Percentiles rank a stretch among this genome's conserved stretches.
phyloP scores from a whole-genome alignment of 2,888 invertebrate species.

The Monopis laevigella region DNA sequence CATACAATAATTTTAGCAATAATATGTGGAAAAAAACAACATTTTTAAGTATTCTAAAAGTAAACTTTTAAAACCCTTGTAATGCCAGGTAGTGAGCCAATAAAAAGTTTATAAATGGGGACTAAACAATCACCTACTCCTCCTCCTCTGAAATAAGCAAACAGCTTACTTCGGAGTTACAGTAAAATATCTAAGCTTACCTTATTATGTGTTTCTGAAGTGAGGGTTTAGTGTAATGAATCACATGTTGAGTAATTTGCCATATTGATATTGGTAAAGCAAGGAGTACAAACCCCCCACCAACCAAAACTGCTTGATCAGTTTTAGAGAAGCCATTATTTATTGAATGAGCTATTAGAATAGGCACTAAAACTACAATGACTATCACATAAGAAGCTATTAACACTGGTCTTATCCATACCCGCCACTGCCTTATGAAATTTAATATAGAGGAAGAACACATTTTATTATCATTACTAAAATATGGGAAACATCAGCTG shows the following conservation, averaged over 20 bases:
- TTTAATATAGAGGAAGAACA: conserved; percentile 41
- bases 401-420: conserved; percentile 90
- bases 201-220: conserved; percentile 95
- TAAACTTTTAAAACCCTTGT: too few relatives aligned
- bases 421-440: conserved; percentile 74
- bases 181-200: too few relatives aligned
- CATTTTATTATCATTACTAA: conserved; percentile 38
- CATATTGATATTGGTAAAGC: conserved; percentile 93
- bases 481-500: too few relatives aligned
- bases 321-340: conserved; percentile 80
- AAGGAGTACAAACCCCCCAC: conserved; percentile 90
- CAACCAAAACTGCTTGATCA: conserved; percentile 84
- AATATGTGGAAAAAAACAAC: too few relatives aligned
- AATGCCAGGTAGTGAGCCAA: too few relatives aligned
- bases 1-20: too few relatives aligned
- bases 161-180: too few relatives aligned
- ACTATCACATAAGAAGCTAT: conserved; percentile 82
- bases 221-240: conserved; percentile 91
- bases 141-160: too few relatives aligned
- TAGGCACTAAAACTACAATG: conserved; percentile 84
- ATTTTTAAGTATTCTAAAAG: too few relatives aligned
- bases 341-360: conserved; percentile 82
- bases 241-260: conserved; percentile 94
- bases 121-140: too few relatives aligned
- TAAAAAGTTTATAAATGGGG: too few relatives aligned